Percentiles rank a stretch among this genome's conserved stretches.
Evolutionary conservation across 2,113 vertebrate species (phyloP).

Genomic region (Ammodytes dubius): DNA sequence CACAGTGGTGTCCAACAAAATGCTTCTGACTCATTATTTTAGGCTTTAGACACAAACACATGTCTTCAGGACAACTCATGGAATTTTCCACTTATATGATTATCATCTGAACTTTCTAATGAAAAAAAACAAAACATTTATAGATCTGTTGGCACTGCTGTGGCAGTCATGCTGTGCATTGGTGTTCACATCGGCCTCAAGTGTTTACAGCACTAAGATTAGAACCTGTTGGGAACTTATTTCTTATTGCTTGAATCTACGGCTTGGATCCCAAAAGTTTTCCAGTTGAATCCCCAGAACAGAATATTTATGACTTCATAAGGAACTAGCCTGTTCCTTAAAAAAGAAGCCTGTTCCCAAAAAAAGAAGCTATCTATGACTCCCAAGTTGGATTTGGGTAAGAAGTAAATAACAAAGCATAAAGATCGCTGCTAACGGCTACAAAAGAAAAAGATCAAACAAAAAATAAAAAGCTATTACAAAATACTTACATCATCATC

Average conservation of each 20-base stretch:
- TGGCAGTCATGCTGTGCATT: not conserved
- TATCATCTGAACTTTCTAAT: not conserved
- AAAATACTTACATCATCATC: not conserved
- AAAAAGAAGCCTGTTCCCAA: too few relatives aligned
- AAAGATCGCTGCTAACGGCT: not conserved
- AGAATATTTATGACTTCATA: too few relatives aligned
- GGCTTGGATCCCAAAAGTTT: too few relatives aligned
- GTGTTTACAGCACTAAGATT: not conserved
- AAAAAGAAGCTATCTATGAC: not conserved
- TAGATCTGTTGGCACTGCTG: slow-evolving; percentile 3
- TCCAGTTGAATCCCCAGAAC: too few relatives aligned
- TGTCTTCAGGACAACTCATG: not conserved
- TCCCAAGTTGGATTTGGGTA: not conserved
- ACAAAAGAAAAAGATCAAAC: not conserved
- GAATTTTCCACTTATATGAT: not conserved
- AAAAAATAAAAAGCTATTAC: too few relatives aligned
- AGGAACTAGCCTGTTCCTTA: too few relatives aligned
- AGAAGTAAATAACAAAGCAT: not conserved
- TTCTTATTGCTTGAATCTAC: not conserved
- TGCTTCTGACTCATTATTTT: not conserved
- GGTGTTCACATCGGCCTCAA: not conserved
- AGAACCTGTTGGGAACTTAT: not conserved
- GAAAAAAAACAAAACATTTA: not conserved
- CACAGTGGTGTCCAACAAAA: not conserved
- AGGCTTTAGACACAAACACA: not conserved